phyloP scores from a whole-genome alignment of 1,140 invertebrate species.

The Drosophila bipectinata region DNA sequence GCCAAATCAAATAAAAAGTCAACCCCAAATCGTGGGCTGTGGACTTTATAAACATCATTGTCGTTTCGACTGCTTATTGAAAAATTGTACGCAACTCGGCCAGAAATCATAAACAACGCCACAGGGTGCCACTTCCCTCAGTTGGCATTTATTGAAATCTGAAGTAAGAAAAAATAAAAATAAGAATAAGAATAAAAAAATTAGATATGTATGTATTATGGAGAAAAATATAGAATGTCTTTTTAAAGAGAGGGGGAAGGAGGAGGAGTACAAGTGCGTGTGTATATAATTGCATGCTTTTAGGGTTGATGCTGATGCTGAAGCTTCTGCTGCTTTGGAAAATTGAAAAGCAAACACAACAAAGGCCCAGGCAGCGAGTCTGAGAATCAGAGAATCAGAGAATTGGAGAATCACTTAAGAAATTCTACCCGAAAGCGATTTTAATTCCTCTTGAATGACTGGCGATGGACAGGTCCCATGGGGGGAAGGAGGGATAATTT shows the following conservation, averaged over 20 bases:
- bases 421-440: conserved; percentile 5
- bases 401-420: conserved; percentile 23
- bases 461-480: background rate
- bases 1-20: conserved; percentile 61
- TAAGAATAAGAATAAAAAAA: conserved; percentile 17
- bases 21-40: conserved; percentile 28
- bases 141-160: conserved; percentile 78
- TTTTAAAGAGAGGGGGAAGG: background rate
- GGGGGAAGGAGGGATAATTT: background rate
- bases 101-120: conserved; percentile 77
- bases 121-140: conserved; percentile 42
- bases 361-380: conserved; percentile 11
- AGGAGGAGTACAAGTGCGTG: background rate
- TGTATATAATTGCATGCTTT: conserved; percentile 71
- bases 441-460: conserved; percentile 16
- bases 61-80: conserved; percentile 69
- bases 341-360: conserved; percentile 67
- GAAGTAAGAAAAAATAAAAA: conserved; percentile 17
- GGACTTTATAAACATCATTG: conserved; percentile 8
- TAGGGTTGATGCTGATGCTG: conserved; percentile 50
- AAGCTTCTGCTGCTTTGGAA: conserved; percentile 15
- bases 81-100: conserved; percentile 67
- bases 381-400: conserved; percentile 11
- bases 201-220: conserved; percentile 25
- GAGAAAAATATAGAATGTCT: background rate